Percentiles rank a stretch among this genome's conserved stretches.
Evolutionary conservation across 2,888 invertebrate species (phyloP).

Genomic region (Parnassius mnemosyne): DNA sequence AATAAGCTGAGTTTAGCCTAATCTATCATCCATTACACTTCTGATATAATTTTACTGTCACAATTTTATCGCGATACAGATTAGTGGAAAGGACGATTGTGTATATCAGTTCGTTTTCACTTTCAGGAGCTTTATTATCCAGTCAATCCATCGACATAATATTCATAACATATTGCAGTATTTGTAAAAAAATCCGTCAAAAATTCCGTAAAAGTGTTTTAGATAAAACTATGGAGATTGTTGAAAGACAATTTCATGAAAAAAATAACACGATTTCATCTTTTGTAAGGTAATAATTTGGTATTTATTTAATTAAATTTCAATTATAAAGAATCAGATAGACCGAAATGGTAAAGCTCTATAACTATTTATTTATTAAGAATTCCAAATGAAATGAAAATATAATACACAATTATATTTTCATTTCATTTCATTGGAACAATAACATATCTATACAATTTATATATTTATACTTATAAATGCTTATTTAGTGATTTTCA

Average conservation of each 20-base stretch:
- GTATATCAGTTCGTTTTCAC: conserved; percentile 33
- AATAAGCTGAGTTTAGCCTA: conserved; percentile 60
- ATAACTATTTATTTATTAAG: too few relatives aligned
- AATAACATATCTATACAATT: too few relatives aligned
- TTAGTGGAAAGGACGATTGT: conserved; percentile 37
- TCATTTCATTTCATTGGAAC: too few relatives aligned
- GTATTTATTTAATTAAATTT: too few relatives aligned
- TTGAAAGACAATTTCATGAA: conserved; percentile 16
- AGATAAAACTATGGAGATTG: conserved; percentile 14
- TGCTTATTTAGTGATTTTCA: too few relatives aligned
- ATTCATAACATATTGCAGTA: not conserved
- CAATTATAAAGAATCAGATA: too few relatives aligned
- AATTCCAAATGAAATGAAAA: too few relatives aligned
- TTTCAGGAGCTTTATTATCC: conserved; percentile 26
- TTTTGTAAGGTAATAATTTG: conserved; percentile 25
- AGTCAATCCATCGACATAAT: conserved; percentile 1
- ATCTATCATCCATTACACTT: conserved; percentile 47
- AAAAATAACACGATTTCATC: conserved; percentile 24
- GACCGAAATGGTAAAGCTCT: too few relatives aligned
- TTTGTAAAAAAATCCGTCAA: not conserved
- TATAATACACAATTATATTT: too few relatives aligned
- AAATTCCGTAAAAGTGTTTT: not conserved
- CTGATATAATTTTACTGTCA: conserved; percentile 60
- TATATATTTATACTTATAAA: too few relatives aligned
- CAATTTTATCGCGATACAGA: conserved; percentile 48